Base-by-base conservation (phyloP, 2,888 invertebrate species). In the Calameuta pallipes region DNA sequence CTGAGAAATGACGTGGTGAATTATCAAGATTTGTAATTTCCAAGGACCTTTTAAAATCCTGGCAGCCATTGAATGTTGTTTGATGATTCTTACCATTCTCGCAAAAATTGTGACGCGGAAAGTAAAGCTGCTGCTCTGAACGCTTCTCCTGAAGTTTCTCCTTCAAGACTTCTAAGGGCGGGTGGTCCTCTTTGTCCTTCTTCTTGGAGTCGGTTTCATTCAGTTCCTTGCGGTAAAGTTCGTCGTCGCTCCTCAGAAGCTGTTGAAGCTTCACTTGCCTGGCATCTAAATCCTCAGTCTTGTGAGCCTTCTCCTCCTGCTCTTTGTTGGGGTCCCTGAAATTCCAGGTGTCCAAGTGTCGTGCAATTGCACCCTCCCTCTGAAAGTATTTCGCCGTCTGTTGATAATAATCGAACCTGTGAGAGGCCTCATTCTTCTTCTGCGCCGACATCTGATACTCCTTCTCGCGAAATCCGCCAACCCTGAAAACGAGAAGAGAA, bases 391-490 rank as follows among this genome's bases (percentile, higher is more conserved):
- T 85, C 3, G 90, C 90, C 11, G 88, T 87, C 78, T 86, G 84
- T 68, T 83, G 84, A 79, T 89, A 87, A 76, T 86, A 85, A 76
- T 89, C 85, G 74, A 85, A 82, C 83, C 85, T 88, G n/a, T 83
- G 80, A 37, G 79, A 80, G 4, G 84, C 86, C 76, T 89, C 87
- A 85, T 90, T 89, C 69, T 89, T 87, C 80, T 86, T 89, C 76
- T 90, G 89, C 2, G 90, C 91, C n/a, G 87, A 87, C 41, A 86
- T 80, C 81, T 91, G 91, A 81, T 91, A 89, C 76, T 88, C 87
- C 76, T 82, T 86, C 83, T 90, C 90, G 11, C 86, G 85, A 23
- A 85, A 79, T 56, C 87, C 86, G 82, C 86, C 86, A 78, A 86
- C 84, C 88, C 88, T 88, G 83, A 36, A 87, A 56, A 56, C 23